These are phyloP conservation scores for Crotalus tigris DNA, from an alignment of 2,113 vertebrate species.

Conservation along the genomic window DNA sequence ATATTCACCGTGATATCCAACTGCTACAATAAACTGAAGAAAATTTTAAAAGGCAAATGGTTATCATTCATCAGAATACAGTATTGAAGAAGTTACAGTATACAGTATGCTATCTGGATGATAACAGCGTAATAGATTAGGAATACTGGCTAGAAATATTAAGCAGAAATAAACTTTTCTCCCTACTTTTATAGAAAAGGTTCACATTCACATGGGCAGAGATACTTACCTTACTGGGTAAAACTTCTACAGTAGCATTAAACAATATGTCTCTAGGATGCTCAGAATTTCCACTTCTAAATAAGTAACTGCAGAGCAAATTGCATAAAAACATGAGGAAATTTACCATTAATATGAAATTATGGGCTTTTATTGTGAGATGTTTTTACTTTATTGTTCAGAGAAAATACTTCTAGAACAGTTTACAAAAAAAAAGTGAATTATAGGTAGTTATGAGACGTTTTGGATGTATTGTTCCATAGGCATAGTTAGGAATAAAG, in stretches of 20 bases:
- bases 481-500: constrained; percentile 5
- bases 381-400: background rate
- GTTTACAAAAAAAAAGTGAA: background rate
- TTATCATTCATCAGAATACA: background rate
- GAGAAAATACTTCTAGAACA: background rate
- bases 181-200: background rate
- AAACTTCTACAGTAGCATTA: constrained; percentile 81
- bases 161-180: background rate
- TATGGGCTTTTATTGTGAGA: background rate
- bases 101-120: background rate
- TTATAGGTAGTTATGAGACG: background rate
- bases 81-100: background rate
- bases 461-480: background rate
- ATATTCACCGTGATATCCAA: background rate
- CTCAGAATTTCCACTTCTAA: constrained; percentile 79
- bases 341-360: background rate
- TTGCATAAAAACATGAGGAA: constrained; percentile 8
- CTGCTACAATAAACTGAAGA: background rate
- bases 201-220: background rate
- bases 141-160: background rate
- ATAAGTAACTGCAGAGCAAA: constrained; percentile 70
- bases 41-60: background rate
- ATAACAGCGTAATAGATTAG: background rate
- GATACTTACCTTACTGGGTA: constrained; percentile 75
- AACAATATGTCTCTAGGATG: constrained; percentile 74